Conservation (phyloP, 2,797 vertebrate genomes). For the Macropus fuliginosus region DNA sequence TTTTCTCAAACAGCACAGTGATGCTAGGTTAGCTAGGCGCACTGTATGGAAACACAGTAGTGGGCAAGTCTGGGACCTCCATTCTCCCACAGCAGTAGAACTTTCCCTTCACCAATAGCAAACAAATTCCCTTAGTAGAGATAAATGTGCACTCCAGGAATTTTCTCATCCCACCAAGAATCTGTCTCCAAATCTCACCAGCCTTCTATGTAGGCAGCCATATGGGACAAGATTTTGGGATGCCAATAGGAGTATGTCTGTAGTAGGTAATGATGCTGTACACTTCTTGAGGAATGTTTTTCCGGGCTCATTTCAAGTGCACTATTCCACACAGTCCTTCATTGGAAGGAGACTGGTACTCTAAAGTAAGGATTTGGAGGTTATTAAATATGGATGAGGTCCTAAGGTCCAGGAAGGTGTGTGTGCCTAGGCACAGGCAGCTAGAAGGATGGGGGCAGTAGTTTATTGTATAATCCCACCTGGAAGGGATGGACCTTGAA, state of each 20-base stretch:
- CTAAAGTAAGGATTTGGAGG: background rate
- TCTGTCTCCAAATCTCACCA: too few relatives aligned
- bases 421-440: background rate
- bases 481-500: background rate
- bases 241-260: too few relatives aligned
- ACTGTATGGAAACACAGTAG: background rate
- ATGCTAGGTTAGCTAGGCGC: background rate
- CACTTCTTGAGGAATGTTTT: background rate
- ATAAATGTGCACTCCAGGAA: too few relatives aligned
- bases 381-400: background rate
- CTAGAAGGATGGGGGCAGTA: background rate
- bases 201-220: too few relatives aligned
- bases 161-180: too few relatives aligned
- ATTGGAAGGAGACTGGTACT: background rate
- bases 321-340: background rate
- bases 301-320: background rate
- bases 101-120: too few relatives aligned
- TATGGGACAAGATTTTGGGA: too few relatives aligned
- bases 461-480: background rate
- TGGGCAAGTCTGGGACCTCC: background rate
- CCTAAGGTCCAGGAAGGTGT: background rate
- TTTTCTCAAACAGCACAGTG: conserved; percentile 77
- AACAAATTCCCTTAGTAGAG: too few relatives aligned
- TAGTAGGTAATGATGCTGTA: background rate
- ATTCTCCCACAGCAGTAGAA: too few relatives aligned